Evolutionary conservation across 2,113 vertebrate species (phyloP).

Genomic region (Puma concolor): DNA sequence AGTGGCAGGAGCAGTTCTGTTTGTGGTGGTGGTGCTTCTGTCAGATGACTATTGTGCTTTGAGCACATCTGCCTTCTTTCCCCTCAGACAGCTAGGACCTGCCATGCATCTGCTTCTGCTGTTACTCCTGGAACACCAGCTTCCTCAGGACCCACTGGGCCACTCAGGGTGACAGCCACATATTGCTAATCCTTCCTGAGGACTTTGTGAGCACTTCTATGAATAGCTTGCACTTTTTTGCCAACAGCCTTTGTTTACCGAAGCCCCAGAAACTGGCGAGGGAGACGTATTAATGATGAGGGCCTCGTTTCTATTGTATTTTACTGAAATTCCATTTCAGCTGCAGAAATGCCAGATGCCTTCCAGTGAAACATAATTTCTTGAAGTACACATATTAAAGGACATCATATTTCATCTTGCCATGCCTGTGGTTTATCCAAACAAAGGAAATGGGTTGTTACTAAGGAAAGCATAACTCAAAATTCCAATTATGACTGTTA

Average conservation of each 20-base stretch:
- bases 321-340: conserved; percentile 58
- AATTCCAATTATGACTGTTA: conserved; percentile 74
- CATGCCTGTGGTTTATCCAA: conserved; percentile 65
- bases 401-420: conserved; percentile 54
- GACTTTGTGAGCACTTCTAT: background rate
- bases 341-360: background rate
- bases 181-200: background rate
- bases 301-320: conserved; percentile 16
- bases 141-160: rapidly evolving
- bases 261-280: background rate
- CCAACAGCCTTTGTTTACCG: background rate
- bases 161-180: background rate
- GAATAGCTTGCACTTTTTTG: background rate
- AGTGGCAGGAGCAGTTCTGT: background rate
- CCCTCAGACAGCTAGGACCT: background rate
- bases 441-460: conserved; percentile 70
- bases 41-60: background rate
- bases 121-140: no score
- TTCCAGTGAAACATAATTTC: conserved; percentile 58
- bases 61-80: background rate
- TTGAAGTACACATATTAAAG: conserved; percentile 47
- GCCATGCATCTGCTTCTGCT: background rate
- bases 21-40: background rate
- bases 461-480: conserved; percentile 69
- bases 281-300: background rate